Evolutionary conservation across 2,113 vertebrate genomes (phyloP), one percentile per base, ranked within the genome.

Genomic region (Ictalurus furcatus): DNA sequence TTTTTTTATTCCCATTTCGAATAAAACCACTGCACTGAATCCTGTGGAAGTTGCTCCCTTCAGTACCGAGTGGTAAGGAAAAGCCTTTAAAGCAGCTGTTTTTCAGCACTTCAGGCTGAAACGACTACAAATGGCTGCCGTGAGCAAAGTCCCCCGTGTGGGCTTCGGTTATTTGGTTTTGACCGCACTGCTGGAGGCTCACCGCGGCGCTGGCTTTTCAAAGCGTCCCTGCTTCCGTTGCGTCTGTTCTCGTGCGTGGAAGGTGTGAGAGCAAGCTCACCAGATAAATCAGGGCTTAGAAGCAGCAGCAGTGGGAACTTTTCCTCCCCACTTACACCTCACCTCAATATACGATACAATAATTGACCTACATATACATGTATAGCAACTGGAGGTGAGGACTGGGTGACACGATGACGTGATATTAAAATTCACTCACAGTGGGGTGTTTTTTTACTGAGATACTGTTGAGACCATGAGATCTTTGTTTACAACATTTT

Each of bases 151-250:
- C 74, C 74, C 74, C 74, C 1, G 23, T 48, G 74, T 48, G 40
- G 74, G 74, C 40, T 48, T 78, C 9, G 74, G 37, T 78, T 48
- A 78, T 78, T 78, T 48, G 74, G 74, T 78, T 78, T 48, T 78
- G 40, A 78, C 74, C 37, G 21, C 40, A 44, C 73, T 11, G 40
- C 73, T 76, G 73, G 73, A 76, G 73, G 73, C 73, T 76, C 12
- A 14, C 65, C n/a, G 28, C 65, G 65, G 25, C 73, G 23, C 69
- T 13, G 6, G 44, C 44, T 48, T 48, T 71, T 71, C 30, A 16
- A 71, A 71, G 30, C 30, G 6, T 34, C 25, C 21, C 73, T 44
- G 73, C 73, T 76, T 44, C 21, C 6, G 9, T 21, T 23, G 73
- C 40, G 4, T 76, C 73, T 76, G 37, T 44, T 76, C 73, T 76